Evolutionary conservation across 2,888 invertebrate species (phyloP).

Genomic region (Zaprionus bogoriensis): DNA sequence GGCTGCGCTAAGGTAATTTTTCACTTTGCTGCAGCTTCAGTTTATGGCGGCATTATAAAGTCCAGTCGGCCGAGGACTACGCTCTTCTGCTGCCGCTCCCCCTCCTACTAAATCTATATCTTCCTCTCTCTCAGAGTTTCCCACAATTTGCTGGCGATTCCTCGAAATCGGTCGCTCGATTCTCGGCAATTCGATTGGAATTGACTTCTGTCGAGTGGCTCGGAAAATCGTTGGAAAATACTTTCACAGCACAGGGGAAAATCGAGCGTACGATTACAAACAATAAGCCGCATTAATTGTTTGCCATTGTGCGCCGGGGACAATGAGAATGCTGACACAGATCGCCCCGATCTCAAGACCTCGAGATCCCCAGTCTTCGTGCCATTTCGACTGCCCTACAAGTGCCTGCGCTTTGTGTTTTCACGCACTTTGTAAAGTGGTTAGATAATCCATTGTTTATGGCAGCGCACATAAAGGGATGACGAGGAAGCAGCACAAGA

Average conservation of each 20-base stretch:
- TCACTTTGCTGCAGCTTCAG: conserved; percentile 69
- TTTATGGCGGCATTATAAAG: conserved; percentile 65
- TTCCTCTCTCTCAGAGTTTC: conserved; percentile 39
- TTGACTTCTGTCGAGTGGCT: conserved; percentile 80
- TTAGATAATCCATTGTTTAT: conserved; percentile 79
- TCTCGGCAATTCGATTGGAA: conserved; percentile 80
- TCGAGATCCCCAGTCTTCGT: conserved; percentile 25
- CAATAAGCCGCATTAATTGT: conserved; percentile 76
- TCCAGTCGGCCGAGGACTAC: conserved; percentile 10
- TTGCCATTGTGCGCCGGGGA: conserved; percentile 61
- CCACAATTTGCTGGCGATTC: conserved; percentile 66
- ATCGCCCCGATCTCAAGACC: conserved; percentile 5
- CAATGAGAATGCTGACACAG: conserved; percentile 59
- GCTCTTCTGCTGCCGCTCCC: neutral
- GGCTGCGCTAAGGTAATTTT: conserved; percentile 74
- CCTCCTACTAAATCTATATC: neutral
- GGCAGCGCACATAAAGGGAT: conserved; percentile 21
- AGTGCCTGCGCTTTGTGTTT: conserved; percentile 66
- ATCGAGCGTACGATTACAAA: conserved; percentile 45
- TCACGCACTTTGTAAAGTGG: conserved; percentile 75
- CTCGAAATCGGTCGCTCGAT: conserved; percentile 48
- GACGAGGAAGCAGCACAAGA: neutral
- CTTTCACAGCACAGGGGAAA: conserved; percentile 57
- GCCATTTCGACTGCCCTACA: conserved; percentile 60
- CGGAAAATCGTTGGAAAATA: conserved; percentile 32